A percentile compares a stretch with the other conserved stretches of the same genome.
These are phyloP conservation scores for Microchrysa polita DNA, from an alignment of 2,888 invertebrate genomes.

Conservation along the genomic window DNA sequence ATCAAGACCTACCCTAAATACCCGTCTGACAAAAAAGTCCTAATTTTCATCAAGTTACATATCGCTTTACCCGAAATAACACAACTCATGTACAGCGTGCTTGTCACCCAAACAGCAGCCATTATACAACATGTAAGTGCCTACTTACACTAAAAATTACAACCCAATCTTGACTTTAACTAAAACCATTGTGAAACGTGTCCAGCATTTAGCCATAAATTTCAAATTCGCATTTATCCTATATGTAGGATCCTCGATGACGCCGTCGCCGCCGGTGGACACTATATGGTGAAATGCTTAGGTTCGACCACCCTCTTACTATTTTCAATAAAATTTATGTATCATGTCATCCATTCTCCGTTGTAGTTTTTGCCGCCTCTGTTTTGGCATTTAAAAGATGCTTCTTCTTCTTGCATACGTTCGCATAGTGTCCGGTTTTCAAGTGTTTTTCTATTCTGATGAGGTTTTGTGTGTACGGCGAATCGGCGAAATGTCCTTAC, in stretches of 20 bases:
- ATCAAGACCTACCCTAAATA: too few species aligned
- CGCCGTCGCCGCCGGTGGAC: too few species aligned
- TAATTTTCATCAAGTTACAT: too few species aligned
- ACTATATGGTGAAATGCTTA: slow-evolving; percentile 43
- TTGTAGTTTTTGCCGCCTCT: slow-evolving; percentile 44
- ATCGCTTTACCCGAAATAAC: too few species aligned
- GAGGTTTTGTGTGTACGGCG: too few species aligned
- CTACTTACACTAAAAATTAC: slow-evolving; percentile 36
- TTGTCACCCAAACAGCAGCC: too few species aligned
- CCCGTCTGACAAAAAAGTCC: too few species aligned
- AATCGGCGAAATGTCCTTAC: slow-evolving; percentile 32
- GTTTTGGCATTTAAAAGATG: slow-evolving; percentile 37
- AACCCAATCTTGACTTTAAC: background rate
- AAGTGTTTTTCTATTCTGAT: background rate
- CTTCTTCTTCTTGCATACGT: slow-evolving; percentile 42
- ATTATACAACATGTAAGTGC: background rate
- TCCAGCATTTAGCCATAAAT: slow-evolving; percentile 42
- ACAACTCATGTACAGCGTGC: too few species aligned
- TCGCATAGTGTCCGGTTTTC: slow-evolving; percentile 43
- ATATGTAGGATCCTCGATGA: too few species aligned
- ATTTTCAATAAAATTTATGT: slow-evolving; percentile 35
- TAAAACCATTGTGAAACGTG: slow-evolving; percentile 36
- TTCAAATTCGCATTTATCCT: slow-evolving; percentile 40
- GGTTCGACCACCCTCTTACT: slow-evolving; percentile 40
- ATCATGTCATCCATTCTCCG: slow-evolving; percentile 38